These are phyloP conservation scores for Petrosia ficiformis DNA, from an alignment of 37 sponge, comb jelly and placozoan species.

Conservation along the genomic window DNA sequence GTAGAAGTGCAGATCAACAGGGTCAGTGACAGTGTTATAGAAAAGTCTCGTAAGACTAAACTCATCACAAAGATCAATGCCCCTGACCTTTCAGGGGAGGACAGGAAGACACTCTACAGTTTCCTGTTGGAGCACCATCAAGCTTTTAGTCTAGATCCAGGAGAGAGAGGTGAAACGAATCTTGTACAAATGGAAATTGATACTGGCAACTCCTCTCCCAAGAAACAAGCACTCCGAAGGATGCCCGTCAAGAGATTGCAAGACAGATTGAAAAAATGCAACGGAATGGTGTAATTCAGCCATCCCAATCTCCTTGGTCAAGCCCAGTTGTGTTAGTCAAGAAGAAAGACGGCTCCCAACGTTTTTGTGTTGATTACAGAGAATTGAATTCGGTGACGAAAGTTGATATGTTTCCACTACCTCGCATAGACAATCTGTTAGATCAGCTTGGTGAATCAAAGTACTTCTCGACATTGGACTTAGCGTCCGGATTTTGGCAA, in stretches of 20 bases:
- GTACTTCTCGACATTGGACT: slow-evolving; percentile 2
- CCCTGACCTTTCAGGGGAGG: slow-evolving; percentile 16
- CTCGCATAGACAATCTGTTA: slow-evolving; percentile 5
- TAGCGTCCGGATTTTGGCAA: slow-evolving; percentile 5
- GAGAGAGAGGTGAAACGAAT: too few relatives aligned
- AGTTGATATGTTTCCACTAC: slow-evolving; percentile 17
- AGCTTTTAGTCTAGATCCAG: too few relatives aligned
- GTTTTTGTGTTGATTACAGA: slow-evolving; percentile 18
- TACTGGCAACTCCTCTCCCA: too few relatives aligned
- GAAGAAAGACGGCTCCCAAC: slow-evolving; percentile 14
- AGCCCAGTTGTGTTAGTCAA: slow-evolving; percentile 19
- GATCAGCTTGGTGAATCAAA: slow-evolving; percentile 8
- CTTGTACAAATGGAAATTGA: too few relatives aligned
- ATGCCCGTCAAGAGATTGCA: not conserved
- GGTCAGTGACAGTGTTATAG: not conserved
- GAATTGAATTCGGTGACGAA: slow-evolving; percentile 6
- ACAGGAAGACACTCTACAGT: too few relatives aligned
- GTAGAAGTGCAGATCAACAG: not conserved
- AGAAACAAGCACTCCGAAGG: too few relatives aligned
- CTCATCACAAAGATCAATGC: too few relatives aligned
- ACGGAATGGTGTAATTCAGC: not conserved
- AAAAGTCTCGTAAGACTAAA: not conserved
- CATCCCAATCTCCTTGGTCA: slow-evolving; percentile 8
- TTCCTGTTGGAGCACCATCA: too few relatives aligned
- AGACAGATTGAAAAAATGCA: slow-evolving; percentile 9